Evolutionary conservation across 2,113 vertebrate genomes (phyloP), one percentile per base, ranked within the genome.

Genomic region (Morone chrysops): DNA sequence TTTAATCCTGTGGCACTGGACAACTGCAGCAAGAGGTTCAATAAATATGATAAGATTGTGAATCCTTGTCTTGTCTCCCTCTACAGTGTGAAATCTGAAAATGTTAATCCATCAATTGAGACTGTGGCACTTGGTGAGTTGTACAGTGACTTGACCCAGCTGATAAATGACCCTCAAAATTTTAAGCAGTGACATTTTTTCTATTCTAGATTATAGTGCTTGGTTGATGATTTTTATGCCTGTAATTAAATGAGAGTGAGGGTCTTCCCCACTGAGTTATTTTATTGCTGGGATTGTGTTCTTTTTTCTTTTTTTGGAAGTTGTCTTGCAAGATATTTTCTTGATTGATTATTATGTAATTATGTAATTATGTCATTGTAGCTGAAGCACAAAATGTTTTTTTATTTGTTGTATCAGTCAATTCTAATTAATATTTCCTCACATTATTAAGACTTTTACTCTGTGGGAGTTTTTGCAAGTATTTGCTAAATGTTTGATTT

Each of bases 191-290:
- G 54, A 41, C 4, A 62, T 20, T 40, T 20, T 40, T 40, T 40
- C 38, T 11, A 12, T n/a, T 63, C 18, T 41, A 5, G 9, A 12
- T 5, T 5, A 41, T 9, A 41, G 61, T n/a, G 61, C 40, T 41
- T 41, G 43, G 9, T 10, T n/a, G 17, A n/a, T 41, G 17, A 63
- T 18, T 62, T 62, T 40, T 18, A 18, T 40, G 60, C 14, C 57
- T 59, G 2, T 31, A 36, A 47, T 47, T 47, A 47, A 47, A 47
- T 31, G 31, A 31, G 31, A 31, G 31, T 36, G n/a, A 3, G 17
- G 10, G 3, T 40, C 36, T 6, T 9, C 10, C 16, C 48, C 0
- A 0, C 9, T 41, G 0, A 14, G 31, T 1, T 20, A 47, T 14
- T 13, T 25, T 41, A 41, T n/a, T 25, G 51, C 2, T 47, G 16